phyloP scores from a whole-genome alignment of 2,888 invertebrate genomes.

The Cremastinae sp. region DNA sequence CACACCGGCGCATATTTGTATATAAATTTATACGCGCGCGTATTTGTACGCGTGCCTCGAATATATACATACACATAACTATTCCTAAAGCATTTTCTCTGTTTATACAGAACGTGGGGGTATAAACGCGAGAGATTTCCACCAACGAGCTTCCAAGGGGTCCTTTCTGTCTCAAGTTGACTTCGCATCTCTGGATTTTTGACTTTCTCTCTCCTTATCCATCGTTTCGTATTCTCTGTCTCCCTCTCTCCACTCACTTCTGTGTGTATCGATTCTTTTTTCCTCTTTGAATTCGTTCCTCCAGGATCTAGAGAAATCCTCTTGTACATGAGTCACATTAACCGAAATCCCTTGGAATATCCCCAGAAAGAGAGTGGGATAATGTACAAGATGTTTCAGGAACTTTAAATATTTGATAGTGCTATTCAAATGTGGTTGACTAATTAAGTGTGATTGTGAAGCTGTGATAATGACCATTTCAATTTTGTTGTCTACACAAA shows the following conservation, averaged over 20 bases:
- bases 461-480: too few species aligned
- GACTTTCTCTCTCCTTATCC: constrained; percentile 16
- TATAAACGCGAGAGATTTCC: constrained; percentile 25
- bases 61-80: not conserved
- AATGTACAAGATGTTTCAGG: not conserved
- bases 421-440: too few species aligned
- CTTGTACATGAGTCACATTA: constrained; percentile 36
- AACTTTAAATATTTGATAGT: not conserved
- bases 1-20: not conserved
- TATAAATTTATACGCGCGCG: not conserved
- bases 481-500: too few species aligned
- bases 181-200: constrained; percentile 19
- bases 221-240: not conserved
- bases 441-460: too few species aligned
- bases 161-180: constrained; percentile 7
- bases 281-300: not conserved
- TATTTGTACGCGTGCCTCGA: not conserved
- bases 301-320: constrained; percentile 35
- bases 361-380: constrained; percentile 17
- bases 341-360: constrained; percentile 40
- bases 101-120: constrained; percentile 2
- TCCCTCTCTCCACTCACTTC: not conserved
- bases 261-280: not conserved
- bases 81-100: constrained; percentile 2
- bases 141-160: constrained; percentile 14